These are phyloP conservation scores for Budorcas taxicolor DNA, from an alignment of 2,113 vertebrate genomes.

Conservation along the genomic window DNA sequence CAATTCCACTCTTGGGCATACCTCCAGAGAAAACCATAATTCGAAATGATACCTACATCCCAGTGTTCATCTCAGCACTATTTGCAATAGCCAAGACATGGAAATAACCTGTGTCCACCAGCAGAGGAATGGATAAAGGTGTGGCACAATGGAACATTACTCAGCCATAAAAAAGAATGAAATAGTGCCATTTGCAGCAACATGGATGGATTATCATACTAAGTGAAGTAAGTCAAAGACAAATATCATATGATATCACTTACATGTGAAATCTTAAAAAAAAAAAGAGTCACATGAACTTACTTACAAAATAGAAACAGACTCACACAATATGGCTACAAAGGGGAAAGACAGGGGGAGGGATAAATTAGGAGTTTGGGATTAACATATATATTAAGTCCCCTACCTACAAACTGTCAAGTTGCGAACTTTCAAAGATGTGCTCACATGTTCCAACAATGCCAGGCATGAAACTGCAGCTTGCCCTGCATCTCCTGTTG, in stretches of 20 bases:
- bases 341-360: not conserved
- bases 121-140: not conserved
- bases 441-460: not conserved
- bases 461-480: not conserved
- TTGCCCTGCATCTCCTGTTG: not conserved
- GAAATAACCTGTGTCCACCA: not conserved
- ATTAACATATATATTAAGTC: not conserved
- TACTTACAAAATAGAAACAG: not conserved
- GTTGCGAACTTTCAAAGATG: not conserved
- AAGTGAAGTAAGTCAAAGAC: not conserved
- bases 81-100: not conserved
- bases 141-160: not conserved
- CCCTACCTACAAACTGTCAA: not conserved
- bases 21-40: not conserved
- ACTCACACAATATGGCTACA: not conserved
- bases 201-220: not conserved
- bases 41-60: not conserved
- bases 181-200: not conserved
- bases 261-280: not conserved
- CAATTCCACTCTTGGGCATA: not conserved
- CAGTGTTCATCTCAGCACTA: not conserved
- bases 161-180: not conserved
- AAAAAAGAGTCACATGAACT: not conserved
- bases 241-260: not conserved
- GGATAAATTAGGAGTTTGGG: not conserved